Evolutionary conservation across 1,140 invertebrate species (phyloP), one percentile per base, ranked within the genome.

Genomic region (Sinella curviseta): DNA sequence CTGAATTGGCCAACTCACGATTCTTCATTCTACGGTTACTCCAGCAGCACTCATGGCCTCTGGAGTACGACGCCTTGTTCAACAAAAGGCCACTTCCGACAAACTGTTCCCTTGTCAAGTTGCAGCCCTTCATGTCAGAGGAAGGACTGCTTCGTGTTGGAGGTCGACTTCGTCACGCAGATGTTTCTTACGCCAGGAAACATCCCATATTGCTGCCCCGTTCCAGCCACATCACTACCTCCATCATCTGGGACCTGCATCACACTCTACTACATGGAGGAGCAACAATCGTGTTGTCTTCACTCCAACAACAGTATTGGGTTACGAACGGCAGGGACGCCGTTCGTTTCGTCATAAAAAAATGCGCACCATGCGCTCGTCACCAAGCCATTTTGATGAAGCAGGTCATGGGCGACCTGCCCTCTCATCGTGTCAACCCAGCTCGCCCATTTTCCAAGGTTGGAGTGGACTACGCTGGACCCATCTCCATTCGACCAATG

Each of bases 361-460:
- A 65, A 82, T 86, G 85, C 24, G 26, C 24, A 4, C 14, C 8
- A 31, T 70, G 65, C 79, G 84, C 83, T 28, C 82, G 77, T 20
- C 34, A 77, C 14, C 78, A 79, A 34, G 80, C 83, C 12, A 70
- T 17, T 31, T 8, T 74, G 24, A 30, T 79, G 8, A 67, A 77
- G 30, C 84, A 78, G 2, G 12, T 82, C 1, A 87, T 87, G 86
- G 86, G 80, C 16, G 60, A 85, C 57, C 76, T 87, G 1, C 85
- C 86, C 4, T n/a, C 20, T 30, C 65, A 81, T 34, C 35, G 86
- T 60, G 83, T 88, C 0, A 82, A 34, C 28, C 78, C 83, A 14
- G 24, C 82, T 16, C 60, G 74, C 0, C 48, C 74, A 1, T 79
- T 79, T 76, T 8, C 1, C 0, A 17, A 55, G 1, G 55, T 73